Evolutionary conservation across 2,888 invertebrate genomes (phyloP).

Genomic region (Bugulina stolonifera): DNA sequence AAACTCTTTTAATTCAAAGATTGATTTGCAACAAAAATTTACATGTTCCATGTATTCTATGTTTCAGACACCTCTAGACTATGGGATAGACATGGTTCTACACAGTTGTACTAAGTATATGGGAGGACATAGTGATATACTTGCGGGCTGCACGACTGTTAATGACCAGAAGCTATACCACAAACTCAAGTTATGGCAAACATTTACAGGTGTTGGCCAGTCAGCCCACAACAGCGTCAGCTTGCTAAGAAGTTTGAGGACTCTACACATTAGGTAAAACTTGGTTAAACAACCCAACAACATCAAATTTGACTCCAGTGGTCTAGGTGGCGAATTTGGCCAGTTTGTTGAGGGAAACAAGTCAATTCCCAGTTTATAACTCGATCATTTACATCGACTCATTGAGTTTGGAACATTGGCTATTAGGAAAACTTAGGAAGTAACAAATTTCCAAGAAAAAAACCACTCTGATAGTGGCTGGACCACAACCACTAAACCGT

Average conservation of each 20-base stretch:
- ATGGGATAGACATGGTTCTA: slow-evolving; percentile 48
- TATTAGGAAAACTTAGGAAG: too few species aligned
- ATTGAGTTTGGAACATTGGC: too few species aligned
- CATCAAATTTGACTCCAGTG: too few species aligned
- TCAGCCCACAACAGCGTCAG: slow-evolving; percentile 40
- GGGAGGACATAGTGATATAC: slow-evolving; percentile 52
- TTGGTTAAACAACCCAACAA: background rate
- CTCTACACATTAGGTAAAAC: slow-evolving; percentile 67
- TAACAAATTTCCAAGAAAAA: too few species aligned
- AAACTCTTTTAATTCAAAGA: background rate
- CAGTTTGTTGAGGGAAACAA: too few species aligned
- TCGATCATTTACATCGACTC: too few species aligned
- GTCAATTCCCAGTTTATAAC: too few species aligned
- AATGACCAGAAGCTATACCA: slow-evolving; percentile 41
- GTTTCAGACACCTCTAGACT: slow-evolving; percentile 44
- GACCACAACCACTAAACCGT: too few species aligned
- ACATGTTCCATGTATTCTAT: too few species aligned
- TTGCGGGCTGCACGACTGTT: slow-evolving; percentile 47
- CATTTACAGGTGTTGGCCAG: slow-evolving; percentile 37
- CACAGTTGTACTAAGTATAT: slow-evolving; percentile 54
- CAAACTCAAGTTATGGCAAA: slow-evolving; percentile 36
- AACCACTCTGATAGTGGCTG: too few species aligned
- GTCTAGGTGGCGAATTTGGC: too few species aligned
- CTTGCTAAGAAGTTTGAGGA: slow-evolving; percentile 70
- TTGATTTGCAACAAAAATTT: background rate